Evolutionary conservation across 2,113 vertebrate genomes (phyloP), one percentile per base, ranked within the genome.

Genomic region (Oenanthe melanoleuca): DNA sequence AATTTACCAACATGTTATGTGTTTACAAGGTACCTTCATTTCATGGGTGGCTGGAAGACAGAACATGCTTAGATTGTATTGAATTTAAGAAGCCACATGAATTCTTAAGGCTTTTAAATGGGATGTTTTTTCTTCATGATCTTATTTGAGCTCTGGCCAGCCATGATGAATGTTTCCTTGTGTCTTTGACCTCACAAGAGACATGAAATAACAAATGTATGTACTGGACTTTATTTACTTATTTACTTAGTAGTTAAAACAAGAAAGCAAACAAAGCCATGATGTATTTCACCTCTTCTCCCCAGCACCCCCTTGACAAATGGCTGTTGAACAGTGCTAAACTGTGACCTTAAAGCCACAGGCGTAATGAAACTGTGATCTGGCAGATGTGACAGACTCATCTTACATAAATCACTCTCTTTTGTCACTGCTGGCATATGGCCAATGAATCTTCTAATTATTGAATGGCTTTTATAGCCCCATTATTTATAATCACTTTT

Each of bases 371-470:
- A 97, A 81, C 89, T 82, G 67, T 88, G 83, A 92, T 75, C 91
- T 95, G 92, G 96, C 97, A 97, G 97, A 98, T 97, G 97, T 93
- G 92, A 94, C 69, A 73, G 77, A 55, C 85, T 92, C 95, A 88
- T 93, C 93, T 98, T 93, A 86, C 73, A 94, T 97, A 97, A 97
- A 98, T 98, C 96, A 97, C 92, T 93, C 95, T 93, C 93, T 89
- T 88, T 97, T 96, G 98, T 97, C 60, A 74, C 79, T 74, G 93
- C 80, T 97, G 97, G 97, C 97, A 95, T 97, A 96, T 97, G 98
- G 97, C 97, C 98, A 97, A 80, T 95, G 96, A 97, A 94, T 96
- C 97, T 95, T 97, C 95, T 97, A 97, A 97, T 97, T 97, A 97
- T 93, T 95, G 91, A 96, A 93, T 97, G 96, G 91, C 89, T 97